These are phyloP conservation scores for Pemphigus obesinymphae DNA, from an alignment of 1,140 invertebrate genomes.

Conservation along the genomic window DNA sequence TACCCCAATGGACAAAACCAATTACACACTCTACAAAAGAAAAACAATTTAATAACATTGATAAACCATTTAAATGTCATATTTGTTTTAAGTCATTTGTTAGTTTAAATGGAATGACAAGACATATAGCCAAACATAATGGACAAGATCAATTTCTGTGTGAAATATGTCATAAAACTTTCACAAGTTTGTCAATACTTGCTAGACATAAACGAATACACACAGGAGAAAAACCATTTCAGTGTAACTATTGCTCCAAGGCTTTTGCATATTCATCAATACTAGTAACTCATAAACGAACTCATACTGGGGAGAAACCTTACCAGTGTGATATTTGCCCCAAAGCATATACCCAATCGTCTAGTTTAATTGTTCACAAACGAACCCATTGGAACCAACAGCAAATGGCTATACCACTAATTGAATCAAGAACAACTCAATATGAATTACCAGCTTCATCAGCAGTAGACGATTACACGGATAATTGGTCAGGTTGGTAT, in stretches of 20 bases:
- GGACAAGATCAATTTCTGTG: conserved; percentile 81
- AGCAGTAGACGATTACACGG: neutral
- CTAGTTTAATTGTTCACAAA: conserved; percentile 51
- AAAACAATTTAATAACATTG: neutral
- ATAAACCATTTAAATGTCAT: conserved; percentile 4
- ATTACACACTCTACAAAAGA: neutral
- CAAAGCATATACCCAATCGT: conserved; percentile 18
- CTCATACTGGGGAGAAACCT: conserved; percentile 71
- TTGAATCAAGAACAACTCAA: neutral
- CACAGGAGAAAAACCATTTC: conserved; percentile 26
- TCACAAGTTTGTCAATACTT: conserved; percentile 55
- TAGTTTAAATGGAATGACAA: neutral
- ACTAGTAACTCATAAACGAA: conserved; percentile 55
- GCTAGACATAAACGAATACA: conserved; percentile 27
- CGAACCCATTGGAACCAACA: conserved; percentile 51
- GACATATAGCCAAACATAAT: conserved; percentile 55
- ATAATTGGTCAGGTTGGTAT: conserved; percentile 16
- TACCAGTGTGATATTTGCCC: conserved; percentile 66
- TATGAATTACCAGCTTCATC: neutral
- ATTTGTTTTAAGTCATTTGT: conserved; percentile 13
- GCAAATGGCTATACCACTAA: neutral
- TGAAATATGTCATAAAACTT: conserved; percentile 74
- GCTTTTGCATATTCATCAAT: conserved; percentile 22
- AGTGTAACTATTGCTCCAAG: conserved; percentile 26
- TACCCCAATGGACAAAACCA: conserved; percentile 43